Percentiles rank a stretch among this genome's conserved stretches.
phyloP scores from a whole-genome alignment of 2,888 invertebrate species.

The Eupsilia transversa region DNA sequence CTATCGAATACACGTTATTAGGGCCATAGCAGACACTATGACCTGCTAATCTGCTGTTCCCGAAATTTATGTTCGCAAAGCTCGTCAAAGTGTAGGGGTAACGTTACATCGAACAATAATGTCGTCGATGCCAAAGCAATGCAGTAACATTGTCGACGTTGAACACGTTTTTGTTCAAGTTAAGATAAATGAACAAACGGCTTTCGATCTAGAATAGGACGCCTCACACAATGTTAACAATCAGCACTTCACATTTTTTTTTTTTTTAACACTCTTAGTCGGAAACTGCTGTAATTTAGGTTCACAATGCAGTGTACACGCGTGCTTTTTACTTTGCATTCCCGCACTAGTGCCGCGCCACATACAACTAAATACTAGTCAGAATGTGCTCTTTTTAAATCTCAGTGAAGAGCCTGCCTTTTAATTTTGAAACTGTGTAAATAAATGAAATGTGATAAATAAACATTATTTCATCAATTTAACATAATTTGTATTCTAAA shows the following conservation, averaged over 20 bases:
- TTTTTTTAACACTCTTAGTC: not conserved
- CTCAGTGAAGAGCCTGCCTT: not conserved
- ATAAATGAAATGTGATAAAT: not conserved
- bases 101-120: not conserved
- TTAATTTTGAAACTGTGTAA: constrained; percentile 12
- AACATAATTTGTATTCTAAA: not conserved
- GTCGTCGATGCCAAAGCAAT: not conserved
- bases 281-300: not conserved
- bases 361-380: not conserved
- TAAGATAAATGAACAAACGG: not conserved
- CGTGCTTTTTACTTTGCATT: not conserved
- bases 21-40: not conserved
- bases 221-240: not conserved
- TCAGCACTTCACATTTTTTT: not conserved
- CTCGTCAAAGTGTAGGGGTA: no score
- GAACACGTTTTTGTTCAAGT: not conserved
- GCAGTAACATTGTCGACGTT: not conserved
- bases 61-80: no score
- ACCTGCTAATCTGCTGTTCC: no score
- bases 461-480: not conserved
- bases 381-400: not conserved
- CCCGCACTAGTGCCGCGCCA: not conserved
- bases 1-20: not conserved
- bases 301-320: not conserved
- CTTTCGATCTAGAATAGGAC: not conserved